A percentile compares a stretch with the other conserved stretches of the same genome.
phyloP scores from a whole-genome alignment of 2,113 vertebrate genomes.

The Mesitornis unicolor region DNA sequence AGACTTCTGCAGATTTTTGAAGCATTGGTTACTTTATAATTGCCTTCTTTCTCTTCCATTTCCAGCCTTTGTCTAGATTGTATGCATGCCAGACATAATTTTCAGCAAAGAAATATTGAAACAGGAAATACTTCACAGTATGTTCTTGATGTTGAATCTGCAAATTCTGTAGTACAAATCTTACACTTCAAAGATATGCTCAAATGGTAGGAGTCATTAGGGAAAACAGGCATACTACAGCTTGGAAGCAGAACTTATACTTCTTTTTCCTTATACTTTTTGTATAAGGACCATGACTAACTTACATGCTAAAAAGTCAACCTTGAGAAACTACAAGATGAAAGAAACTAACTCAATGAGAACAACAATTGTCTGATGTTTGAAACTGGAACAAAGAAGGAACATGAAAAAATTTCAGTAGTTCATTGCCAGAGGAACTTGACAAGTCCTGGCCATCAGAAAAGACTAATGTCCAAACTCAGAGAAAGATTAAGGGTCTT shows the following conservation, averaged over 20 bases:
- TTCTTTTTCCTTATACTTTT: too few relatives aligned
- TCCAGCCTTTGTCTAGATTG: slow-evolving; percentile 10
- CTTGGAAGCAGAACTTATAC: background rate
- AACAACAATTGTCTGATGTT: background rate
- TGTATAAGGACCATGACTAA: background rate
- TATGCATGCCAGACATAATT: slow-evolving; percentile 33
- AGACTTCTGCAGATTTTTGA: slow-evolving; percentile 48
- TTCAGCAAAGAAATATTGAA: slow-evolving; percentile 19
- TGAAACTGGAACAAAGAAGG: background rate
- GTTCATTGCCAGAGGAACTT: background rate
- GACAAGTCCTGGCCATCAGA: background rate
- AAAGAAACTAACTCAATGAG: background rate
- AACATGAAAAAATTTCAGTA: background rate
- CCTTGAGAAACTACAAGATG: background rate
- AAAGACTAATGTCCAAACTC: background rate
- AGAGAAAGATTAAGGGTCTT: background rate
- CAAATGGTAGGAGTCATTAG: background rate
- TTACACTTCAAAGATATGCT: background rate
- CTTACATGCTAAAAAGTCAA: background rate
- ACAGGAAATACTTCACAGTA: background rate
- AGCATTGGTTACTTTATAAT: background rate
- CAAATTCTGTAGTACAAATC: background rate
- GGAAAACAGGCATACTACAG: background rate
- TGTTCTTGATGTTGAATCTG: background rate
- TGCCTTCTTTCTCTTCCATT: slow-evolving; percentile 31